A percentile compares a stretch with the other conserved stretches of the same genome.
These are phyloP conservation scores for Thereva nobilitata DNA, from an alignment of 2,888 invertebrate species.

Conservation along the genomic window DNA sequence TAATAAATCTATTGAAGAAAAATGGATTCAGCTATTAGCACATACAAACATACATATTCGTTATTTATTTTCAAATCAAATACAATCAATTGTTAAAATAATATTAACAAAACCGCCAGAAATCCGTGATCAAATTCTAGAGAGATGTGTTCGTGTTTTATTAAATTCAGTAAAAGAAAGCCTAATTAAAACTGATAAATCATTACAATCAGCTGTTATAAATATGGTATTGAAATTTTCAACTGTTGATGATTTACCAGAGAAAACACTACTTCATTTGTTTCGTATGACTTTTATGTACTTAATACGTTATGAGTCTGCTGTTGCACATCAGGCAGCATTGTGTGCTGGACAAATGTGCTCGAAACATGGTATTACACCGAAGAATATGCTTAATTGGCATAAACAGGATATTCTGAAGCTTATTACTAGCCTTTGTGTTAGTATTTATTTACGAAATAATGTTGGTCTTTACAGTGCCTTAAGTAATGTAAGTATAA, in stretches of 20 bases:
- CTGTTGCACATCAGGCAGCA: constrained; percentile 53
- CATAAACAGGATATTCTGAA: constrained; percentile 54
- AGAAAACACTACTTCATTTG: constrained; percentile 50
- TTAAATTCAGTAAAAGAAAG: constrained; percentile 37
- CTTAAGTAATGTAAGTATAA: constrained; percentile 48
- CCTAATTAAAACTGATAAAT: constrained; percentile 35
- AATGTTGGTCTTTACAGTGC: constrained; percentile 52
- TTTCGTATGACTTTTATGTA: constrained; percentile 55
- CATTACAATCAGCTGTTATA: constrained; percentile 41
- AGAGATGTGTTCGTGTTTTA: constrained; percentile 39
- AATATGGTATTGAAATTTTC: constrained; percentile 43
- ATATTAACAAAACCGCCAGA: constrained; percentile 6
- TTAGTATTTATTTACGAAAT: constrained; percentile 49
- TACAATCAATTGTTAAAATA: constrained; percentile 16
- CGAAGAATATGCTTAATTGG: constrained; percentile 55
- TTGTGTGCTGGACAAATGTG: constrained; percentile 53
- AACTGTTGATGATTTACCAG: constrained; percentile 44
- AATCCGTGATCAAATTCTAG: constrained; percentile 26
- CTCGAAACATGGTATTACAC: constrained; percentile 49
- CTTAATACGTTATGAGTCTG: constrained; percentile 50
- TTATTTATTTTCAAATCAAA: constrained; percentile 30
- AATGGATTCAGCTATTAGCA: constrained; percentile 34
- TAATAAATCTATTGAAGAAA: constrained; percentile 15
- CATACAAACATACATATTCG: constrained; percentile 25
- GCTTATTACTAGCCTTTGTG: constrained; percentile 50